Base-by-base conservation (phyloP, 2,888 invertebrate genomes). In the Nomada flava region DNA sequence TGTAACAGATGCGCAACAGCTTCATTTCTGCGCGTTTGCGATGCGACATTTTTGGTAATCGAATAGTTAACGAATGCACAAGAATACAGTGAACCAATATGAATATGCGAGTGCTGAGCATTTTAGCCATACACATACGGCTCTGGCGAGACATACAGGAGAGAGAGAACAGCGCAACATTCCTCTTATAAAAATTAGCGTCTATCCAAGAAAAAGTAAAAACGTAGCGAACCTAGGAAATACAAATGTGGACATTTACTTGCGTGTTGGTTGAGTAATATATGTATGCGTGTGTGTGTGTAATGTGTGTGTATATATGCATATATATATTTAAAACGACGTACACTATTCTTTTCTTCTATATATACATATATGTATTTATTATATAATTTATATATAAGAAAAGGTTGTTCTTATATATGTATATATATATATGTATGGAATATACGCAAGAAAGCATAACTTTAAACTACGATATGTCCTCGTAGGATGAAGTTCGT, bases 401-500 rank as follows among this genome's bases (percentile, higher is more conserved):
- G 88, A 91, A 91, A 60, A 50, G 65, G 36, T 36, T 36, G 36
- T 7, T 36, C 36, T 36, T 52, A 67, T 67, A 70, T 69, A 77
- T 76, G 82, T 64, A 69, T 63, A 82, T 82, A 84, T 23, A 23
- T 80, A 76, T 74, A 65, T 83, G 57, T 72, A 75, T 84, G 64
- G 75, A 70, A 86, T 82, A 84, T 91, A 91, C 91, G 91, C 92
- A 91, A 93, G 89, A 91, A 92, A 92, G 91, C 92, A 90, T 90
- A 92, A 91, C 90, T 87, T 89, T 90, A 91, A 92, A 92, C 93
- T 92, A 93, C 91, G 91, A 88, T 92, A 92, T 90, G 90, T 93
- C 93, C 92, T 93, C 92, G 91, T 91, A 92, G 93, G 91, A 92
- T 92, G 88, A 93, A 93, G 93, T 93, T 93, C 93, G 93, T 93